Evolutionary conservation across 2,888 invertebrate species (phyloP), one percentile per base, ranked within the genome.

Genomic region (Tinea trinotella): DNA sequence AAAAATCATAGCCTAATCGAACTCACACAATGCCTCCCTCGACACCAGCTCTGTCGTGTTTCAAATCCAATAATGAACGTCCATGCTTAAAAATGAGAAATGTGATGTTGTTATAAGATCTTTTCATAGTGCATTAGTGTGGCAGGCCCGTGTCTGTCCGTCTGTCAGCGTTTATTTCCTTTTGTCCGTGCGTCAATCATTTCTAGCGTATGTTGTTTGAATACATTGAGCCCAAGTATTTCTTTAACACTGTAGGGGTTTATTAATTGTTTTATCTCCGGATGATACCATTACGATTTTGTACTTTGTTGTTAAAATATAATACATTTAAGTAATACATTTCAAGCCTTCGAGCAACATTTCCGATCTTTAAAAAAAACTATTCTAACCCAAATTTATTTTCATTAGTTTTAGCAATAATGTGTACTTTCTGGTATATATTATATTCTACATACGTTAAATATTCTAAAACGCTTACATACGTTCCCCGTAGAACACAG

Each of bases 101-200:
- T 24, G 22, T 24, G 13, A 50, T 22, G 22, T 50, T 22, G 50
- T 50, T 50, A 24, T 24, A 50, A 48, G 18, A 18, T 24, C 50
- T 50, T 50, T 50, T 50, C 50, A 50, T 50, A 50, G 24, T 50
- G 24, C 50, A 50, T 50, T 50, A 50, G 50, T 24, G 24, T 50
- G 50, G 50, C 50, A 24, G 50, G 19, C 20, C 48, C 24, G 50
- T 50, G 55, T 52, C 55, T 34, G 55, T 48, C 55, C 22, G 55
- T 53, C 55, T 53, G 53, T 55, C 55, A 52, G 48, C 40, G 30
- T 55, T 40, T 34, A 36, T 22, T 13, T 13, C 46, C 55, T 20
- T 55, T 55, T 55, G 55, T 55, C 17, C 36, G 40, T 10, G 55
- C 55, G 55, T 55, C 55, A 55, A 55, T 55, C 55, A 55, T 44